Conservation (phyloP, 23 tunicate genomes). For the Clavelina lepadiformis region DNA sequence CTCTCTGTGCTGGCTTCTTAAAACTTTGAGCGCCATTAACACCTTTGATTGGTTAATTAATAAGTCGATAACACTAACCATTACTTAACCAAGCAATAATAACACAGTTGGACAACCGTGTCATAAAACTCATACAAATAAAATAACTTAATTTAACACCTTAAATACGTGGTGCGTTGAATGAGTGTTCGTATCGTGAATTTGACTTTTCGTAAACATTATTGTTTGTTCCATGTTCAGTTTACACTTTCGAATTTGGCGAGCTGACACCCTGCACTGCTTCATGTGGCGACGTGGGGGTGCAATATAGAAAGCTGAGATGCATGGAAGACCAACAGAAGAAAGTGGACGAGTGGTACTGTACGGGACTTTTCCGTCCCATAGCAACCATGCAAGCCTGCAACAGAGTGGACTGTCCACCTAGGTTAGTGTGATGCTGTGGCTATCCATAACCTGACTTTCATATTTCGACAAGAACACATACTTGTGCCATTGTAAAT, state of each 20-base stretch:
- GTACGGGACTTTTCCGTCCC: slow-evolving; percentile 47
- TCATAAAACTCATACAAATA: too few relatives aligned
- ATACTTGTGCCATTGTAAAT: too few relatives aligned
- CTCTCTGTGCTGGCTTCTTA: too few relatives aligned
- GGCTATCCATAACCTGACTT: not conserved
- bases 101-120: too few relatives aligned
- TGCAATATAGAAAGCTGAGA: slow-evolving; percentile 17
- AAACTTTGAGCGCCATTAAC: too few relatives aligned
- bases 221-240: too few relatives aligned
- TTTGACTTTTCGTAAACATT: not conserved
- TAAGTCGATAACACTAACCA: too few relatives aligned
- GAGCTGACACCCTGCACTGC: slow-evolving; percentile 48
- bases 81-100: too few relatives aligned
- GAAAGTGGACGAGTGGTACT: slow-evolving; percentile 82
- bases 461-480: not conserved
- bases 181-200: too few relatives aligned
- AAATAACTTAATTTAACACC: too few relatives aligned
- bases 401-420: slow-evolving; percentile 75
- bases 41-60: too few relatives aligned
- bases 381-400: slow-evolving; percentile 24
- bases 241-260: slow-evolving; percentile 53
- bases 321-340: slow-evolving; percentile 62
- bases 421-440: slow-evolving; percentile 37
- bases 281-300: slow-evolving; percentile 73
- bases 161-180: too few relatives aligned